Evolutionary conservation across 2,113 vertebrate species (phyloP).

Genomic region (Smithornis capensis): DNA sequence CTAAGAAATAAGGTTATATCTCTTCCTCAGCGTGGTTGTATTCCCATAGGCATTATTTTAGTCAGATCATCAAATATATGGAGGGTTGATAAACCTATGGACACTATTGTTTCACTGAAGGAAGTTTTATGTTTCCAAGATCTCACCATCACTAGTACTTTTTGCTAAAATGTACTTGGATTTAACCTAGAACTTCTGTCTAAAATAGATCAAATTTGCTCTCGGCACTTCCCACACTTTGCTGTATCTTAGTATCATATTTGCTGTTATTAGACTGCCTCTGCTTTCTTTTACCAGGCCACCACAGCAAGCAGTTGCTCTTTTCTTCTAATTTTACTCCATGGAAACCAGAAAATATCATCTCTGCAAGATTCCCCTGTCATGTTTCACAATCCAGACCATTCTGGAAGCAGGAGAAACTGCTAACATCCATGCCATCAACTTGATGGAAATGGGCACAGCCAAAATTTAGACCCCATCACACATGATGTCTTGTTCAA

Average conservation of each 20-base stretch:
- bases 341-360: constrained; percentile 20
- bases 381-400: not conserved
- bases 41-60: not conserved
- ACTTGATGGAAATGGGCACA: not conserved
- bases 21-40: not conserved
- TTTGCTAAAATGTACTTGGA: not conserved
- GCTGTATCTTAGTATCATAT: not conserved
- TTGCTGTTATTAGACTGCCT: constrained; percentile 8
- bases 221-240: constrained; percentile 10
- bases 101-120: not conserved
- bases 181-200: not conserved
- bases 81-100: not conserved
- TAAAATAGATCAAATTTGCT: not conserved
- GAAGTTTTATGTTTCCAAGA: not conserved
- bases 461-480: not conserved
- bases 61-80: not conserved
- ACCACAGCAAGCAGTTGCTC: constrained; percentile 25
- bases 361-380: not conserved
- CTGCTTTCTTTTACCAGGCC: not conserved
- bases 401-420: not conserved
- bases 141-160: not conserved
- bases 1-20: not conserved
- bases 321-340: constrained; percentile 43
- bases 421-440: not conserved
- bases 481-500: not conserved